phyloP scores from a whole-genome alignment of 2,888 invertebrate species.

The Erpobdella octoculata region DNA sequence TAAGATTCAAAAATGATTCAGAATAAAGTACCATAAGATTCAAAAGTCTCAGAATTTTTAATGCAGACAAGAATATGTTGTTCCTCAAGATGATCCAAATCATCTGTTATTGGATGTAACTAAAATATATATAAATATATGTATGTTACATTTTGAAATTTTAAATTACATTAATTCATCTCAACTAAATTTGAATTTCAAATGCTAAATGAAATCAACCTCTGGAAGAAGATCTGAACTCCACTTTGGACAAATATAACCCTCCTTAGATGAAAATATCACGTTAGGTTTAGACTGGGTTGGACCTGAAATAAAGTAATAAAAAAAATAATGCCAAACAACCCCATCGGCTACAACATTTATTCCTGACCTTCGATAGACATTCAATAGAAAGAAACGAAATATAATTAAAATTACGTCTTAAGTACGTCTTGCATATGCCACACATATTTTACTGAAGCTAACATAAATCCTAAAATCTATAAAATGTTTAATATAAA shows the following conservation, averaged over 20 bases:
- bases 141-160: not conserved
- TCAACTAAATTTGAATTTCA: too few relatives aligned
- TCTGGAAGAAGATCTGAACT: slow-evolving; percentile 22
- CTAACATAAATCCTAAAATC: too few relatives aligned
- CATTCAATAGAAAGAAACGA: too few relatives aligned
- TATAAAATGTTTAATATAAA: too few relatives aligned
- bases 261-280: slow-evolving; percentile 3
- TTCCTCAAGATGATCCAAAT: slow-evolving; percentile 47
- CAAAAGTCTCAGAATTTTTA: slow-evolving; percentile 45
- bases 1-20: not conserved
- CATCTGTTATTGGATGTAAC: slow-evolving; percentile 48
- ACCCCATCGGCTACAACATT: not conserved
- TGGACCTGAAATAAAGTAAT: slow-evolving; percentile 5
- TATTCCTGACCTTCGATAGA: too few relatives aligned
- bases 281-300: not conserved
- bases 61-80: slow-evolving; percentile 50
- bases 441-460: too few relatives aligned
- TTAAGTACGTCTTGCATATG: too few relatives aligned
- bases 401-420: too few relatives aligned
- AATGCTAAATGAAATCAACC: too few relatives aligned
- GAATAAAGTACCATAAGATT: slow-evolving; percentile 45
- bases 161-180: not conserved
- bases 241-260: slow-evolving; percentile 31
- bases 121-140: slow-evolving; percentile 32
- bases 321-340: not conserved